phyloP scores from a whole-genome alignment of 35 echinoderm and acorn worm genomes.

The Stichopus chloronotus region DNA sequence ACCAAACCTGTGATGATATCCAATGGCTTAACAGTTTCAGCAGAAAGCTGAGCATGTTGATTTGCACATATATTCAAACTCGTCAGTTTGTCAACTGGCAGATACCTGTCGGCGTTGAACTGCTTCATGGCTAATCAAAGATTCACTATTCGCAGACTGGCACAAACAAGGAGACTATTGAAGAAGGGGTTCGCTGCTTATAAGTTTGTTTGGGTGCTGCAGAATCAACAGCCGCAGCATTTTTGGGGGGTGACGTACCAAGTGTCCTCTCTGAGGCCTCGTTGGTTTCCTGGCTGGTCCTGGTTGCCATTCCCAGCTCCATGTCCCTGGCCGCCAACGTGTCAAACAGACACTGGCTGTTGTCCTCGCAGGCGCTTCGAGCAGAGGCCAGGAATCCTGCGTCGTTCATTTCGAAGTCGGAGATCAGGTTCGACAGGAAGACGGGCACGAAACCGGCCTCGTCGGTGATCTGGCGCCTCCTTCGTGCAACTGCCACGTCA shows the following conservation, averaged over 20 bases:
- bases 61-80: too few relatives aligned
- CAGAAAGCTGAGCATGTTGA: too few relatives aligned
- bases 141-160: too few relatives aligned
- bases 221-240: not conserved
- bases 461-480: not conserved
- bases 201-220: not conserved
- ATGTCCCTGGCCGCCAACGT: constrained; percentile 44
- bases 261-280: not conserved
- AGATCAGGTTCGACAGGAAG: constrained; percentile 74
- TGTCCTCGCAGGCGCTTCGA: not conserved
- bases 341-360: constrained; percentile 57
- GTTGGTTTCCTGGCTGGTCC: constrained; percentile 24
- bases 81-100: too few relatives aligned
- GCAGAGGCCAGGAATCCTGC: constrained; percentile 16
- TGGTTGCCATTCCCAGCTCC: constrained; percentile 9
- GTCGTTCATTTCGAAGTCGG: constrained; percentile 16
- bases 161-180: too few relatives aligned
- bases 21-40: too few relatives aligned
- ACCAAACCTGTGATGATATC: too few relatives aligned
- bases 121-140: too few relatives aligned
- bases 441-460: constrained; percentile 61
- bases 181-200: too few relatives aligned
- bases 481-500: not conserved
- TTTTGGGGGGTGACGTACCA: constrained; percentile 4
- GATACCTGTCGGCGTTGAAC: too few relatives aligned